Base-by-base conservation (phyloP, 2,797 vertebrate genomes). In the Rhynchonycteris naso region DNA sequence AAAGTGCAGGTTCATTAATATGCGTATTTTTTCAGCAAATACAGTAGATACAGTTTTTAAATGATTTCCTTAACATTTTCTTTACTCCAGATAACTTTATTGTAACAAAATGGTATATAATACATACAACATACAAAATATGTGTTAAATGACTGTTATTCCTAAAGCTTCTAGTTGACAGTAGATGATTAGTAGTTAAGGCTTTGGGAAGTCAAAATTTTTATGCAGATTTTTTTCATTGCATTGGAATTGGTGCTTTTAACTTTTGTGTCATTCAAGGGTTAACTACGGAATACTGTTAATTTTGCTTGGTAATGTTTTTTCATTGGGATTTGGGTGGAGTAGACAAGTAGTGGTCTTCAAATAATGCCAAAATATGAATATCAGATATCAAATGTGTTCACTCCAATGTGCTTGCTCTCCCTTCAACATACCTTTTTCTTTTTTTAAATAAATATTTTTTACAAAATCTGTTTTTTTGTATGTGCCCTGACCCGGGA, bases 231-330 rank as follows among this genome's bases (percentile, higher is more conserved):
- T 83, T 66, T 52, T 28, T 52, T 28, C 10, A 66, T 22, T 83
- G 21, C 30, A 24, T 35, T 8, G 9, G 61, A 61, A 43, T 81
- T 61, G 18, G 63, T 33, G 21, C 52, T 9, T 12, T 21, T 52
- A 66, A 52, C 30, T n/a, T 14, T 15, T 16, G 30, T 7, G 8
- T 52, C 52, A 21, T 52, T 66, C 21, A 66, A 30, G 61, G n/a
- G 30, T 66, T n/a, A 82, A 52, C 30, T 38, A n/a, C 89, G 59
- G 9, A 65, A 74, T 94, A 22, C 4, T 76, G 22, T 87, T 92
- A 79, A 18, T 93, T 94, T 96, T 93, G 26, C 47, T n/a, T 92
- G 74, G 61, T 91, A 75, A 93, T 91, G 0, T 18, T 87, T 0
- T 30, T 72, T 22, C 35, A 52, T 1, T 96, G 66, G 50, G 43